A percentile compares a stretch with the other conserved stretches of the same genome.
phyloP scores from a whole-genome alignment of 2,797 vertebrate species.

The Pteropus rufus region DNA sequence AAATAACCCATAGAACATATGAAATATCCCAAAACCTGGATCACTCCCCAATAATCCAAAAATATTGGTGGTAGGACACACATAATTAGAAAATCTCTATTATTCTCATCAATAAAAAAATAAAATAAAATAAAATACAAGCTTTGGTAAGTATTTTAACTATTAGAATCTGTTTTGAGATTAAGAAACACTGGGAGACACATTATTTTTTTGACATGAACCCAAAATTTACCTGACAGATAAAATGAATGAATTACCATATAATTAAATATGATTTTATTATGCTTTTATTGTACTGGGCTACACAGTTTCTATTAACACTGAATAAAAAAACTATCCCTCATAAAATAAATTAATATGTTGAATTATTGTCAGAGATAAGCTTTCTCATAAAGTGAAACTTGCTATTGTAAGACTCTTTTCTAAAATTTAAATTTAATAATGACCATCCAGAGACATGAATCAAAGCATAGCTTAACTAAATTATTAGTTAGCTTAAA shows the following conservation, averaged over 20 bases:
- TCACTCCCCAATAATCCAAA: background rate
- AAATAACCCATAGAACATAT: background rate
- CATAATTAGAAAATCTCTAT: background rate
- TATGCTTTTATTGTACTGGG: background rate
- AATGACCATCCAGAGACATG: background rate
- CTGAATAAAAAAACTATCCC: background rate
- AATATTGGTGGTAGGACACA: background rate
- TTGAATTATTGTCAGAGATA: background rate
- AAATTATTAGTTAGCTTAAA: background rate
- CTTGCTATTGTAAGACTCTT: background rate
- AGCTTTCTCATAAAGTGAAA: background rate
- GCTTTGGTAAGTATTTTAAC: background rate
- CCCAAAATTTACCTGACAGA: background rate
- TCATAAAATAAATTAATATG: background rate
- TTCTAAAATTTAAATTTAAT: background rate
- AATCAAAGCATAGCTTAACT: background rate
- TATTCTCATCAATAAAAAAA: background rate
- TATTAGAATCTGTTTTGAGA: background rate
- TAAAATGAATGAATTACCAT: background rate
- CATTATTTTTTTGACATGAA: background rate
- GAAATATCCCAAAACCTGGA: background rate
- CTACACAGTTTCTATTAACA: background rate
- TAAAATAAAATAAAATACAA: background rate
- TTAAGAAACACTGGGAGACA: background rate
- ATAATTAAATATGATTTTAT: background rate